phyloP scores from a whole-genome alignment of 2,888 invertebrate species.

The Pseudanteris insignis region DNA sequence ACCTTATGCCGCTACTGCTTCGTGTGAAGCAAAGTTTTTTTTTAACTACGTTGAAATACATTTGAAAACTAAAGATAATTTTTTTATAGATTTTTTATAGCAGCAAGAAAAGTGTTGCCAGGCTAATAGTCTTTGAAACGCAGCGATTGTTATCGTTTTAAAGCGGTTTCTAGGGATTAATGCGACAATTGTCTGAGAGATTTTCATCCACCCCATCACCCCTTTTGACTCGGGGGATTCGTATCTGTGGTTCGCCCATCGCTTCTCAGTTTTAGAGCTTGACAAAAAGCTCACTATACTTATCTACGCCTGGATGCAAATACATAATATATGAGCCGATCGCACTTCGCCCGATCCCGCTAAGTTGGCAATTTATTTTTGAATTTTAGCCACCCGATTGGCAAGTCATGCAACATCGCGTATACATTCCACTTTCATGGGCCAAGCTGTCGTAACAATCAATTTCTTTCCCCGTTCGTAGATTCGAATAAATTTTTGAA shows the following conservation, averaged over 20 bases:
- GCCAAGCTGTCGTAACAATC: constrained; percentile 20
- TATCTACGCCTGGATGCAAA: constrained; percentile 41
- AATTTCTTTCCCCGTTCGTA: constrained; percentile 21
- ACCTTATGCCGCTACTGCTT: too few relatives aligned
- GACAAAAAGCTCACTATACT: constrained; percentile 46
- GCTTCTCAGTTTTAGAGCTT: constrained; percentile 38
- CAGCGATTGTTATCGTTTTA: constrained; percentile 44
- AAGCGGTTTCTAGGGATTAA: constrained; percentile 57
- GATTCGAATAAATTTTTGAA: constrained; percentile 17
- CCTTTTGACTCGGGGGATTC: constrained; percentile 53
- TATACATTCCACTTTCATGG: constrained; percentile 17
- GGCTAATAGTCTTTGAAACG: constrained; percentile 37
- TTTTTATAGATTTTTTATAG: constrained; percentile 29
- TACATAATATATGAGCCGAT: constrained; percentile 45
- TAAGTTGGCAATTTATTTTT: constrained; percentile 45
- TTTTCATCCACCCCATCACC: constrained; percentile 59
- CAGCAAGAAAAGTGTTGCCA: constrained; percentile 35
- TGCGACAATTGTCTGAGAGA: constrained; percentile 58
- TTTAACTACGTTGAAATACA: too few relatives aligned
- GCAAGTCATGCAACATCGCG: constrained; percentile 27
- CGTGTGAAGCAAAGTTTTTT: too few relatives aligned
- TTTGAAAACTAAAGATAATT: too few relatives aligned
- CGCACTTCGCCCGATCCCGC: constrained; percentile 32
- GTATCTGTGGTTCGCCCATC: constrained; percentile 47
- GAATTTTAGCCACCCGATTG: constrained; percentile 37